phyloP scores from a whole-genome alignment of 2,113 vertebrate species.

The Ciconia stormi region DNA sequence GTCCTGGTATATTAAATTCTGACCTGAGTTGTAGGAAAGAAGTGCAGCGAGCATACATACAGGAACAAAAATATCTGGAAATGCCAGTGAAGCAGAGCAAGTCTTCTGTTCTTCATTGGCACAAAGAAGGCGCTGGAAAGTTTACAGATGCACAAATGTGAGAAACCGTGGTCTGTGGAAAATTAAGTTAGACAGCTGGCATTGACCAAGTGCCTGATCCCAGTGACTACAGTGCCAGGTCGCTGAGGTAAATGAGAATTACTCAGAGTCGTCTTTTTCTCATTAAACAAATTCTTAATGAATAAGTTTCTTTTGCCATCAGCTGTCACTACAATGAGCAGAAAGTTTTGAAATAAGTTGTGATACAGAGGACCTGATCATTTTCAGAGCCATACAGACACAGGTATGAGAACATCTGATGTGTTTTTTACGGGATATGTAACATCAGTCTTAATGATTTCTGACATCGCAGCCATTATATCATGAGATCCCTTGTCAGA shows the following conservation, averaged over 20 bases:
- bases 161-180: conserved; percentile 60
- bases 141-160: conserved; percentile 65
- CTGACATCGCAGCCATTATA: background rate
- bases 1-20: conserved; percentile 19
- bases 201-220: conserved; percentile 60
- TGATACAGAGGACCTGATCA: background rate
- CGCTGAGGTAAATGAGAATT: conserved; percentile 28
- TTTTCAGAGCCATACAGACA: background rate
- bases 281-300: conserved; percentile 55
- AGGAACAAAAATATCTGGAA: conserved; percentile 69
- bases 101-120: conserved; percentile 60
- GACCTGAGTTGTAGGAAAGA: conserved; percentile 43
- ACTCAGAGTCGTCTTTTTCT: conserved; percentile 13
- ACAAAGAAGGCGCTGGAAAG: conserved; percentile 68
- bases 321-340: background rate
- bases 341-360: background rate
- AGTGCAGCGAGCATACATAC: background rate
- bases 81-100: conserved; percentile 57
- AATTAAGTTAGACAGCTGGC: conserved; percentile 70
- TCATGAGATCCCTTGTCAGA: background rate
- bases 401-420: background rate
- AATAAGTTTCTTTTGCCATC: conserved; percentile 10
- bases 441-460: background rate
- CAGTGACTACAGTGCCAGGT: conserved; percentile 2
- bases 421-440: background rate